Conservation (phyloP, 2,888 invertebrate genomes). For the Oxyteleia sp. region DNA sequence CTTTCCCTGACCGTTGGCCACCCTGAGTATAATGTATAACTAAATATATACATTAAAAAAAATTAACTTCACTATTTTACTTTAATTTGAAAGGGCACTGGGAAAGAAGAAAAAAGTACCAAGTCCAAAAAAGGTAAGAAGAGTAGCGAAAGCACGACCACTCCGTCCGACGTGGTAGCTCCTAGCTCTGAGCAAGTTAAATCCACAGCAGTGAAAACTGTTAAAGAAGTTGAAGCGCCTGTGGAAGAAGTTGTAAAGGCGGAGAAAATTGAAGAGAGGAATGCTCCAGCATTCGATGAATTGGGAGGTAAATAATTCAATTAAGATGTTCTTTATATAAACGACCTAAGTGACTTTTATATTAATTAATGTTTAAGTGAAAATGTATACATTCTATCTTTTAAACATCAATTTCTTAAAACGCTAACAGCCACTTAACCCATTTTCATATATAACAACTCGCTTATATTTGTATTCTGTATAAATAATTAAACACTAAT, state of each 20-base stretch:
- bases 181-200: constrained; percentile 78
- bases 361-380: no score
- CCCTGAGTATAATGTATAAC: no score
- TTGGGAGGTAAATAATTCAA: constrained; percentile 88
- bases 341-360: no score
- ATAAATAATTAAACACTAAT: constrained; percentile 6
- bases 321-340: no score
- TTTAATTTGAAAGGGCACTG: constrained; percentile 44
- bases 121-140: constrained; percentile 87
- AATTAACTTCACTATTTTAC: background rate
- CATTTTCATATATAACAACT: no score
- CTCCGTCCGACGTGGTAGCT: constrained; percentile 33
- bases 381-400: no score
- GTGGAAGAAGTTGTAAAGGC: constrained; percentile 74
- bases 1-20: no score
- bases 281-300: constrained; percentile 89
- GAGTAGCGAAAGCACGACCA: constrained; percentile 62
- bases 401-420: no score
- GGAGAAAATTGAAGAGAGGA: constrained; percentile 80
- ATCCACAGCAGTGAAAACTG: constrained; percentile 76
- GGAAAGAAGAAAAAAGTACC: constrained; percentile 85
- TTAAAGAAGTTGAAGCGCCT: constrained; percentile 77
- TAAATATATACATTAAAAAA: no score
- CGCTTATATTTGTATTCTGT: constrained; percentile 11
- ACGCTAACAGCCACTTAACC: no score